Evolutionary conservation across 1,140 invertebrate genomes (phyloP).

Genomic region (Alviniconcha marisindica): DNA sequence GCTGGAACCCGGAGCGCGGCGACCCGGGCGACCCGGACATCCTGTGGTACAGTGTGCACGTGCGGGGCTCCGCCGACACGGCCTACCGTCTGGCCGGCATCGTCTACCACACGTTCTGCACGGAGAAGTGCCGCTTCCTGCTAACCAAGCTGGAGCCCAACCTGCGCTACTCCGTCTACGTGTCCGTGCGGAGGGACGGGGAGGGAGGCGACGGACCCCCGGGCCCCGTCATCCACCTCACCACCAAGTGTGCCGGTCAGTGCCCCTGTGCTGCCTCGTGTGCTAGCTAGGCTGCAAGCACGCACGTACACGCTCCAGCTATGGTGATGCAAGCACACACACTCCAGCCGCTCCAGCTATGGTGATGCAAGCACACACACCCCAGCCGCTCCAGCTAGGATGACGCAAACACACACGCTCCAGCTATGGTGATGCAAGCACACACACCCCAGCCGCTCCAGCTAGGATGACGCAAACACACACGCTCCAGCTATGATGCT

Average conservation of each 20-base stretch:
- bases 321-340: too few relatives aligned
- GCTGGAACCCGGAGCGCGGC: slow-evolving; percentile 62
- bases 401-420: too few relatives aligned
- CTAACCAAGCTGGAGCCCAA: slow-evolving; percentile 61
- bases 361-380: too few relatives aligned
- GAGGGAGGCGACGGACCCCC: slow-evolving; percentile 64
- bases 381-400: too few relatives aligned
- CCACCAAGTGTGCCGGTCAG: slow-evolving; percentile 64
- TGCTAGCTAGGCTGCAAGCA: too few relatives aligned
- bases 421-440: too few relatives aligned
- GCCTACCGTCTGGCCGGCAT: slow-evolving; percentile 54
- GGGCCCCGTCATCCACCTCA: slow-evolving; percentile 58
- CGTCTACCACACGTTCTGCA: slow-evolving; percentile 63
- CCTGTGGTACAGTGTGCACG: slow-evolving; percentile 65
- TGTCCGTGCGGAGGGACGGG: slow-evolving; percentile 60
- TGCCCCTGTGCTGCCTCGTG: neutral
- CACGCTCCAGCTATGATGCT: too few relatives aligned
- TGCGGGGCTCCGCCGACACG: slow-evolving; percentile 41
- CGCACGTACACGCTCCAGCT: too few relatives aligned
- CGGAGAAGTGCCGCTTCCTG: slow-evolving; percentile 58
- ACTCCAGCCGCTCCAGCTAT: too few relatives aligned
- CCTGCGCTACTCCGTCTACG: slow-evolving; percentile 63
- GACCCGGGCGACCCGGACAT: slow-evolving; percentile 66
- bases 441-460: too few relatives aligned
- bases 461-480: too few relatives aligned